phyloP scores from a whole-genome alignment of 2,888 invertebrate species.

The Phengaris arion region DNA sequence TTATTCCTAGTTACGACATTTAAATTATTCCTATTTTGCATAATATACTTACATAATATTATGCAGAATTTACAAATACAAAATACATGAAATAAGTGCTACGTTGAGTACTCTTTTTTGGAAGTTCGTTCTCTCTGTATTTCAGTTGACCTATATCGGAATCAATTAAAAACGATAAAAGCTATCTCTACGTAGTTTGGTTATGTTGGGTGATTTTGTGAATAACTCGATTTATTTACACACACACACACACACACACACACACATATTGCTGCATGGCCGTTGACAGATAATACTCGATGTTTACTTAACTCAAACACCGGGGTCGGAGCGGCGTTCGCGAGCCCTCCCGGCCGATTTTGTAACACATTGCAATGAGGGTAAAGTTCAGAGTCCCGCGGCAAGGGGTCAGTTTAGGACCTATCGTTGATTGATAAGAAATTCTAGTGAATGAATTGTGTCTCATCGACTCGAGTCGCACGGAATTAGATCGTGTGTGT shows the following conservation, averaged over 20 bases:
- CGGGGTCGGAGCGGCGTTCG: constrained; percentile 63
- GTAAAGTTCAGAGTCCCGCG: constrained; percentile 62
- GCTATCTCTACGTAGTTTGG: constrained; percentile 38
- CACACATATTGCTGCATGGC: constrained; percentile 65
- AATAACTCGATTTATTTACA: constrained; percentile 64
- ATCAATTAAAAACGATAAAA: constrained; percentile 48
- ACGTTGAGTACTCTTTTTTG: neutral
- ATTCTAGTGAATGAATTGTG: constrained; percentile 76
- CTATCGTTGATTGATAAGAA: constrained; percentile 52
- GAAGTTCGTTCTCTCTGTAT: neutral
- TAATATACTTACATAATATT: too few species aligned
- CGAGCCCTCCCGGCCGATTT: constrained; percentile 47
- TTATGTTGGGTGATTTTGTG: constrained; percentile 58
- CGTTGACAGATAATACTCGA: constrained; percentile 78
- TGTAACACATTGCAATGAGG: constrained; percentile 47
- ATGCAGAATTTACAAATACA: neutral
- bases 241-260: constrained; percentile 58
- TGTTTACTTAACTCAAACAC: constrained; percentile 76
- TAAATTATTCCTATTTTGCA: neutral
- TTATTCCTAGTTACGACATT: neutral
- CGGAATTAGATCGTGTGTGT: constrained; percentile 58
- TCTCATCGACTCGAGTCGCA: constrained; percentile 72
- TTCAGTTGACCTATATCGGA: constrained; percentile 49
- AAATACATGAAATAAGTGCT: neutral
- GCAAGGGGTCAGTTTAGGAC: constrained; percentile 54